Conservation (phyloP, 2,113 vertebrate species). For the Morone chrysops region DNA sequence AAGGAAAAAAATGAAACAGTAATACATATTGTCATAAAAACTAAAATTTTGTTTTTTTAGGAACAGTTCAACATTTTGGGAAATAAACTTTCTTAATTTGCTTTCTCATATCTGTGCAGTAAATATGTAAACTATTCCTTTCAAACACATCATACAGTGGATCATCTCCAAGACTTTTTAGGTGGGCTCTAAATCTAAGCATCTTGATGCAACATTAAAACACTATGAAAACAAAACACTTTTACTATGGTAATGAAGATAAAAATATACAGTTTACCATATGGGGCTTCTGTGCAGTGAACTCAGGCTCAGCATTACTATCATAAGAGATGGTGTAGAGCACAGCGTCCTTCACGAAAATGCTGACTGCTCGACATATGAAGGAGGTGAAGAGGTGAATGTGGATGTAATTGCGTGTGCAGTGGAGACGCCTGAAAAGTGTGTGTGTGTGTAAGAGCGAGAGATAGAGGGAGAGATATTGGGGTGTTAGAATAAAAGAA, state of each 20-base stretch:
- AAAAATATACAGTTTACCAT: constrained; percentile 78
- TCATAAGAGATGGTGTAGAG: constrained; percentile 84
- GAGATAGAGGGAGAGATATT: background rate
- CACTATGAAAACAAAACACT: background rate
- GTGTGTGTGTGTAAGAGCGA: background rate
- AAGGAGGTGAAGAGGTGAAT: constrained; percentile 93
- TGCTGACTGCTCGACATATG: constrained; percentile 91
- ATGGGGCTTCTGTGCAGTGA: constrained; percentile 75
- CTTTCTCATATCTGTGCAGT: background rate
- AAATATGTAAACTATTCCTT: background rate
- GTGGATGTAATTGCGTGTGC: constrained; percentile 94
- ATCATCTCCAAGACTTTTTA: background rate
- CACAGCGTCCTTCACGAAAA: constrained; percentile 91
- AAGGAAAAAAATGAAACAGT: background rate
- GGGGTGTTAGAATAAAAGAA: background rate
- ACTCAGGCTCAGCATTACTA: constrained; percentile 38
- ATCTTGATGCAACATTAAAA: background rate
- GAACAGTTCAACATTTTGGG: no score
- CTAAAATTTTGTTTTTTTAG: background rate
- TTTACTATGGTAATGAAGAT: background rate
- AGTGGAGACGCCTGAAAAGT: constrained; percentile 88
- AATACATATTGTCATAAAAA: background rate
- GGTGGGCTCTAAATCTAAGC: background rate
- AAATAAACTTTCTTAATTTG: no score
- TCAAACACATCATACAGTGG: background rate